A percentile compares a stretch with the other conserved stretches of the same genome.
Conservation (phyloP, 2,797 vertebrate species). For the Phaenicophaeus curvirostris region DNA sequence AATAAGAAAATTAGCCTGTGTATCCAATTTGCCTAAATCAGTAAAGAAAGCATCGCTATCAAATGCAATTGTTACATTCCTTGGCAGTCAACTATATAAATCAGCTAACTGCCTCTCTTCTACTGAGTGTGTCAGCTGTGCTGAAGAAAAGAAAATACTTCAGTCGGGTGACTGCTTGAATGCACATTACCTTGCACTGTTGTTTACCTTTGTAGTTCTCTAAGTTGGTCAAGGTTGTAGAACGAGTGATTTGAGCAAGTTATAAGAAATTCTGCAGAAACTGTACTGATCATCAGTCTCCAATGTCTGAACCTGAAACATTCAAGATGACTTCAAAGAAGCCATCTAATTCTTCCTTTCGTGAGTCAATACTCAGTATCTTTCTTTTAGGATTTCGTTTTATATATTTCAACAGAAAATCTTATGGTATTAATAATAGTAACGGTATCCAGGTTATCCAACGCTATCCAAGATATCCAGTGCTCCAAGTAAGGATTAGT, state of each 20-base stretch:
- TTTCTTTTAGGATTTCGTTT: not conserved
- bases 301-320: not conserved
- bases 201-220: not conserved
- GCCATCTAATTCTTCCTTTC: not conserved
- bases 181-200: not conserved
- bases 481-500: not conserved
- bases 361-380: not conserved
- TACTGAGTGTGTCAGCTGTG: not conserved
- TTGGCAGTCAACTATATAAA: not conserved
- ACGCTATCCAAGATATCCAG: too few species aligned
- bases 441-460: accelerated
- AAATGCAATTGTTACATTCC: not conserved
- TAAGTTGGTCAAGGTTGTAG: not conserved
- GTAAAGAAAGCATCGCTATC: not conserved
- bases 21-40: slow-evolving; percentile 11
- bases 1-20: slow-evolving; percentile 19
- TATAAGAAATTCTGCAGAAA: not conserved
- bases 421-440: not conserved
- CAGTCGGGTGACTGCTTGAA: not conserved
- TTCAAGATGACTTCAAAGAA: not conserved
- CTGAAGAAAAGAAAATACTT: not conserved
- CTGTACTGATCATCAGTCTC: not conserved
- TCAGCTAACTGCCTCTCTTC: not conserved
- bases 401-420: not conserved
- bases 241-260: not conserved